Conservation (phyloP, 1,140 invertebrate genomes). For the Drosophila oshimai region DNA sequence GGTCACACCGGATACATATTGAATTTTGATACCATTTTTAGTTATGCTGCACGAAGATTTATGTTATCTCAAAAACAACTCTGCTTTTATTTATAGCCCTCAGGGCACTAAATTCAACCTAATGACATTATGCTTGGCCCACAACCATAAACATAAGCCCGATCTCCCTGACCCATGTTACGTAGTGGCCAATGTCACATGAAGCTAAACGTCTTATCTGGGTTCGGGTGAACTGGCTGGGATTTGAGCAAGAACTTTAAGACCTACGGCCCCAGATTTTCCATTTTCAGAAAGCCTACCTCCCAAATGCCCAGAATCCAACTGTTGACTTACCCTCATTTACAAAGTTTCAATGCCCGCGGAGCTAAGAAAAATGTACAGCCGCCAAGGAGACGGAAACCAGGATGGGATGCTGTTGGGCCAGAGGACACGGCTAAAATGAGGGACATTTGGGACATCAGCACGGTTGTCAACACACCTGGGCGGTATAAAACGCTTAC, state of each 20-base stretch:
- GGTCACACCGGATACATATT: slow-evolving; percentile 47
- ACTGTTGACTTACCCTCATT: slow-evolving; percentile 17
- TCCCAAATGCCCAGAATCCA: not conserved
- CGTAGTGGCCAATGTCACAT: slow-evolving; percentile 28
- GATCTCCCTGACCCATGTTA: not conserved
- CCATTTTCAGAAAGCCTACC: not conserved
- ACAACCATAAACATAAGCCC: not conserved
- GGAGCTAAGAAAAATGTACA: slow-evolving; percentile 3
- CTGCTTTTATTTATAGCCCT: not conserved
- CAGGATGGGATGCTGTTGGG: slow-evolving; percentile 7
- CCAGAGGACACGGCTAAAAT: not conserved
- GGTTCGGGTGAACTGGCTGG: not conserved
- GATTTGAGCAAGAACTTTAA: not conserved
- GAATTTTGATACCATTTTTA: slow-evolving; percentile 78
- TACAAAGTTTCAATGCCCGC: not conserved
- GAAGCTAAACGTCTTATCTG: slow-evolving; percentile 24
- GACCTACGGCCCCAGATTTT: not conserved
- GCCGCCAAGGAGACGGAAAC: slow-evolving; percentile 1
- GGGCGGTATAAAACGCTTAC: slow-evolving; percentile 15
- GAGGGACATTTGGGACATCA: not conserved
- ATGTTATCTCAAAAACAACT: slow-evolving; percentile 28
- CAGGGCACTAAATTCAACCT: not conserved
- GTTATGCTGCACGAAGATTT: slow-evolving; percentile 54
- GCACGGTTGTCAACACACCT: not conserved
- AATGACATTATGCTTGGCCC: no score